phyloP scores from a whole-genome alignment of 2,888 invertebrate genomes.

The Amaurobius ferox region DNA sequence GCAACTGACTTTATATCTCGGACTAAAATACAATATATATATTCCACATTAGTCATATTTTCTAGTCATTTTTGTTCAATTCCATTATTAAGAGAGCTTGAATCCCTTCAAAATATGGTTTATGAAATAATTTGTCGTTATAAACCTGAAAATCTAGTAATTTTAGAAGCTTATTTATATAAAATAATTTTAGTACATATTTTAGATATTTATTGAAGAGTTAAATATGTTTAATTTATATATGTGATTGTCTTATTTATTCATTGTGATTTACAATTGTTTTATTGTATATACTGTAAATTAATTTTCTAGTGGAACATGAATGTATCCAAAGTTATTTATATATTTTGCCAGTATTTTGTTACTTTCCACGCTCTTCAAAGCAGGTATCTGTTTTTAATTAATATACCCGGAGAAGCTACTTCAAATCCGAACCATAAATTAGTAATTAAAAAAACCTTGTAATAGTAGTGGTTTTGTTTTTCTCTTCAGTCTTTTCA shows the following conservation, averaged over 20 bases:
- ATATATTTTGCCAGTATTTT: slow-evolving; percentile 41
- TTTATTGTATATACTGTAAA: slow-evolving; percentile 64
- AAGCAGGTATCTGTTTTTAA: background rate
- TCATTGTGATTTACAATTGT: background rate
- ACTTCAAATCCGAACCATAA: slow-evolving; percentile 65
- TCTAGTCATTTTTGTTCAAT: slow-evolving; percentile 26
- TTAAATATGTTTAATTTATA: slow-evolving; percentile 58
- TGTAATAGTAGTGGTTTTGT: slow-evolving; percentile 47
- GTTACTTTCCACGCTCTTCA: slow-evolving; percentile 3
- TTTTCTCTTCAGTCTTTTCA: slow-evolving; percentile 42
- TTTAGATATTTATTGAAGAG: slow-evolving; percentile 49
- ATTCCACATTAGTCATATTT: background rate
- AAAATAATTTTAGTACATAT: slow-evolving; percentile 34
- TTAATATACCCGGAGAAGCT: background rate
- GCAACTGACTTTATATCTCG: no score
- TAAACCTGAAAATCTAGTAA: slow-evolving; percentile 42
- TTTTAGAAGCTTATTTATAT: slow-evolving; percentile 35
- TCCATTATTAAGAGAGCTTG: slow-evolving; percentile 26
- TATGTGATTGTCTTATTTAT: slow-evolving; percentile 67
- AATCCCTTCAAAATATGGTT: slow-evolving; percentile 59
- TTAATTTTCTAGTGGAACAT: slow-evolving; percentile 25
- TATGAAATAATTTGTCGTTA: slow-evolving; percentile 44
- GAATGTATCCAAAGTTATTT: slow-evolving; percentile 47
- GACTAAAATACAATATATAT: no score
- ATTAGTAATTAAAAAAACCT: slow-evolving; percentile 52